phyloP scores from a whole-genome alignment of 2,113 vertebrate species.

The Calypte anna region DNA sequence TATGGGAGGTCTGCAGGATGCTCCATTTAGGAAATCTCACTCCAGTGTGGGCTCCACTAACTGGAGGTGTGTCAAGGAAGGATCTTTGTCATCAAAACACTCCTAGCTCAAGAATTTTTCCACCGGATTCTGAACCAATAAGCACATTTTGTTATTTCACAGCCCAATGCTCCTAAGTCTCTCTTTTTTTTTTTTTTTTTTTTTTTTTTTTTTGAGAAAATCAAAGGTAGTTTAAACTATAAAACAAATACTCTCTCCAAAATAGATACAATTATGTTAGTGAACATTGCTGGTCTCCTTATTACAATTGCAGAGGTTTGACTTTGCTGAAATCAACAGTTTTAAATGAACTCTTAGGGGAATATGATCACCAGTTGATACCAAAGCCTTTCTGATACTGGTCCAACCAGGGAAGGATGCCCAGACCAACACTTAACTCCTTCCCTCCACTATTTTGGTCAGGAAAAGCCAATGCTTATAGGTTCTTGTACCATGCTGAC shows the following conservation, averaged over 20 bases:
- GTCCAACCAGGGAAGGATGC: background rate
- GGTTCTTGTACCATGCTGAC: background rate
- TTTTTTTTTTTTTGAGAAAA: background rate
- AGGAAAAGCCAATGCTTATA: background rate
- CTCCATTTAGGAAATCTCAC: background rate
- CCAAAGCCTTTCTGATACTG: background rate
- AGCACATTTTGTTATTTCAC: background rate
- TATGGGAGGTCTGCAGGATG: slow-evolving; percentile 27
- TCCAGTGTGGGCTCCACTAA: background rate
- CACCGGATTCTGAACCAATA: background rate
- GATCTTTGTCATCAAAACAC: background rate
- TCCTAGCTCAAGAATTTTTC: background rate
- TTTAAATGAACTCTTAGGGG: background rate
- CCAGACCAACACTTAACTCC: background rate
- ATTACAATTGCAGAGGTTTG: background rate
- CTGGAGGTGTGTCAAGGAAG: background rate
- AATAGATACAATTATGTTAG: background rate
- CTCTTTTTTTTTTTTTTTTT: too few relatives aligned
- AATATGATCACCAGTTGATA: background rate
- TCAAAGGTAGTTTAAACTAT: background rate
- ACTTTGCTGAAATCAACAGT: slow-evolving; percentile 29
- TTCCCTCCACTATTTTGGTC: background rate
- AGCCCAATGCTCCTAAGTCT: background rate
- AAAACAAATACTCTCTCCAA: slow-evolving; percentile 18
- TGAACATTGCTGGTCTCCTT: slow-evolving; percentile 2